phyloP scores from a whole-genome alignment of 2,113 vertebrate genomes.

The Actenoides lindsayi region DNA sequence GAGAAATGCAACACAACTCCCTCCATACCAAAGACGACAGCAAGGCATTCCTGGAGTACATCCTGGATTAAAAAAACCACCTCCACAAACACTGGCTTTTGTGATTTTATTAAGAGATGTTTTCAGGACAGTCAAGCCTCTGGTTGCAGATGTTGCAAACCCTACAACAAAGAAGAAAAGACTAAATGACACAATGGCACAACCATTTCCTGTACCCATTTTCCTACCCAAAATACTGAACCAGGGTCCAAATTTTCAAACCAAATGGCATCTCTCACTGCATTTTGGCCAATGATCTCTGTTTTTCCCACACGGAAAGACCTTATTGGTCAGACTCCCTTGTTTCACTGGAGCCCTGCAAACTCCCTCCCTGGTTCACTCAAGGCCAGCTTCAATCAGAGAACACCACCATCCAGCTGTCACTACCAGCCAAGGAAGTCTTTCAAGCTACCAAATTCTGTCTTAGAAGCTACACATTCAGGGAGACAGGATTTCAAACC shows the following conservation, averaged over 20 bases:
- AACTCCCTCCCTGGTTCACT: background rate
- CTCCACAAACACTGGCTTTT: conserved; percentile 52
- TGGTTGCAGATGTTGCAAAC: conserved; percentile 50
- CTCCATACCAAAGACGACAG: background rate
- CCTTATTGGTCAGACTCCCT: background rate
- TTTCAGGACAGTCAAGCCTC: conserved; percentile 54
- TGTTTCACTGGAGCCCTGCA: background rate
- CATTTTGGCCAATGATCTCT: background rate
- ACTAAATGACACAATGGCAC: background rate
- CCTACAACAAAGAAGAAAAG: conserved; percentile 60
- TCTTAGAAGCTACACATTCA: background rate
- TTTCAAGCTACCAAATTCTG: background rate
- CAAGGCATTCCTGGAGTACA: background rate
- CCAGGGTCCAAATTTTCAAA: background rate
- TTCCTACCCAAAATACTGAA: background rate
- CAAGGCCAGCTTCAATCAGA: background rate
- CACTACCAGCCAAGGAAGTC: background rate
- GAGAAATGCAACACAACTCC: background rate
- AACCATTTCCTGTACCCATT: background rate
- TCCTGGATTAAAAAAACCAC: background rate
- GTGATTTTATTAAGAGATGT: conserved; percentile 76
- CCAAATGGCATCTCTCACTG: background rate
- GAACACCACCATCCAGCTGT: background rate
- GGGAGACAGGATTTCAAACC: background rate
- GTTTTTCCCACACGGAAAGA: background rate